These are phyloP conservation scores for Drosophila phalerata DNA, from an alignment of 2,888 invertebrate species.

Conservation along the genomic window DNA sequence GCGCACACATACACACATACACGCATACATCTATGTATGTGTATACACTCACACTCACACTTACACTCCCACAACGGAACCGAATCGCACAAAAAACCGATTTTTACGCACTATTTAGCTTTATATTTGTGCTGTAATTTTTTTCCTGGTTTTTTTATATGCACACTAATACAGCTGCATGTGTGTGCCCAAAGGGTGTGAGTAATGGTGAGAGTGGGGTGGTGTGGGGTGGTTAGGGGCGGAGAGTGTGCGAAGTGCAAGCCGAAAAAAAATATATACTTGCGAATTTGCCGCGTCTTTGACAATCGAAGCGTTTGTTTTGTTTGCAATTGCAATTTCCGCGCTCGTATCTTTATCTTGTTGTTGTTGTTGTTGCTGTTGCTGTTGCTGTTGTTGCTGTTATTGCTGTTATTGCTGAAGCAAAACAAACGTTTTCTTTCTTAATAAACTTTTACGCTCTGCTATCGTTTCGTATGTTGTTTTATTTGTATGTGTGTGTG, in stretches of 20 bases:
- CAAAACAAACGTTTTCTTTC: slow-evolving; percentile 80
- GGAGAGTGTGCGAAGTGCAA: slow-evolving; percentile 62
- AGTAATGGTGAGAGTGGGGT: neutral
- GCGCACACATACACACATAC: slow-evolving; percentile 17
- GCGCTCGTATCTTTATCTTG: slow-evolving; percentile 50
- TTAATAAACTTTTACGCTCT: slow-evolving; percentile 62
- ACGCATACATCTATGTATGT: neutral
- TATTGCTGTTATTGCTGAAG: slow-evolving; percentile 39
- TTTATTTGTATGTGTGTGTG: slow-evolving; percentile 6
- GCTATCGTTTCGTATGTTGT: slow-evolving; percentile 49
- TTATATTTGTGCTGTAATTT: slow-evolving; percentile 45
- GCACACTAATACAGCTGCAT: slow-evolving; percentile 2
- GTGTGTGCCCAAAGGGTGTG: neutral
- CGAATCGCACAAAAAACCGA: slow-evolving; percentile 62
- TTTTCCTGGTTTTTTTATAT: slow-evolving; percentile 30
- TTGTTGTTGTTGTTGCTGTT: slow-evolving; percentile 48
- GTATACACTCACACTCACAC: slow-evolving; percentile 20
- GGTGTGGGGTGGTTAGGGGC: neutral
- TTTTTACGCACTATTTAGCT: slow-evolving; percentile 80
- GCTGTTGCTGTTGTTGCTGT: slow-evolving; percentile 34
- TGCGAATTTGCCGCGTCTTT: slow-evolving; percentile 23
- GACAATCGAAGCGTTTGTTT: slow-evolving; percentile 78
- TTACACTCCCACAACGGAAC: slow-evolving; percentile 39
- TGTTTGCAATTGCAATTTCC: slow-evolving; percentile 73
- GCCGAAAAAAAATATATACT: slow-evolving; percentile 42